Percentiles rank a stretch among this genome's conserved stretches.
Conservation (phyloP, 1,140 invertebrate species). For the Calephelis virginiensis region DNA sequence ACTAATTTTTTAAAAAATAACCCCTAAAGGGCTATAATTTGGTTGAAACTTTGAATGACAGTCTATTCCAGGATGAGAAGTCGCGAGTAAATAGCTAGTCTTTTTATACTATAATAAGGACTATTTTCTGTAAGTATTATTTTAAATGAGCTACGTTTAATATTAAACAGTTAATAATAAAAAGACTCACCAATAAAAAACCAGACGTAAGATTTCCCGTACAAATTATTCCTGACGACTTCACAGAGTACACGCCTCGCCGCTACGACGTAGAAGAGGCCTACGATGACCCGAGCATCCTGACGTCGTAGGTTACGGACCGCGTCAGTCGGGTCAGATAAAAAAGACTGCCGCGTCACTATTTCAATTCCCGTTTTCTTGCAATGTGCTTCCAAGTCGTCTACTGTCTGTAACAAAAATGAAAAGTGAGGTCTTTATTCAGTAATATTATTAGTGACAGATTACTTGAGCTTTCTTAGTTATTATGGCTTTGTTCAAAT, state of each 20-base stretch:
- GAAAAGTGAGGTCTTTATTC: neutral
- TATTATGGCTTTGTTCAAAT: too few relatives aligned
- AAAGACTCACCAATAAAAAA: slow-evolving; percentile 95
- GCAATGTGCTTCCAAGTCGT: slow-evolving; percentile 96
- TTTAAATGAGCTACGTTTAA: too few relatives aligned
- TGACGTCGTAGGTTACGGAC: slow-evolving; percentile 95
- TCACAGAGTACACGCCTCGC: slow-evolving; percentile 97
- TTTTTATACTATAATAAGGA: too few relatives aligned
- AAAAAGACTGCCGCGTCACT: slow-evolving; percentile 96
- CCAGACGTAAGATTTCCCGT: slow-evolving; percentile 98
- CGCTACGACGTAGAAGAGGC: slow-evolving; percentile 98
- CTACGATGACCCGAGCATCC: slow-evolving; percentile 98
- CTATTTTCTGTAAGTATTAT: too few relatives aligned
- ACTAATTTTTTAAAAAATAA: too few relatives aligned
- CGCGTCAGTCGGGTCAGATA: slow-evolving; percentile 97
- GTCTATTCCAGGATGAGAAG: too few relatives aligned
- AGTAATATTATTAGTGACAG: neutral
- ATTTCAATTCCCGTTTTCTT: slow-evolving; percentile 96
- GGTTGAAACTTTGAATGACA: too few relatives aligned
- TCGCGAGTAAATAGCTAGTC: too few relatives aligned
- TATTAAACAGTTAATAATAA: too few relatives aligned
- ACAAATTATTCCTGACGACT: slow-evolving; percentile 96
- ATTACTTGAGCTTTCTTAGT: neutral
- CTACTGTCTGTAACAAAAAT: slow-evolving; percentile 87
- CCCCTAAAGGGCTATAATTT: too few relatives aligned